phyloP scores from a whole-genome alignment of 2,797 vertebrate species.

The Premnoplex brunnescens region DNA sequence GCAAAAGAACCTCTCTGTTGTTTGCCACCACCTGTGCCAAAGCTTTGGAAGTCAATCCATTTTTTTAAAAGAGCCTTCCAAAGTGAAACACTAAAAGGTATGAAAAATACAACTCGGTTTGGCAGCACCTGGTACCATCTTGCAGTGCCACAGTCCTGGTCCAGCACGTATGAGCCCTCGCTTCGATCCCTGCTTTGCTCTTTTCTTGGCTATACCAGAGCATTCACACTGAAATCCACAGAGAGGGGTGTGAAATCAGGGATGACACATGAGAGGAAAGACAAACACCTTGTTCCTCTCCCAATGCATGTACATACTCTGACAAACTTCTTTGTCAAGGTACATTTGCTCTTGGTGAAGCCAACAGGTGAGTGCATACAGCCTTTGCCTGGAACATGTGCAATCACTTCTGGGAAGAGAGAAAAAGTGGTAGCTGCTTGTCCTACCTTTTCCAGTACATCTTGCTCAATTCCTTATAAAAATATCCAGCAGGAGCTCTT shows the following conservation, averaged over 20 bases:
- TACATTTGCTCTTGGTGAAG: background rate
- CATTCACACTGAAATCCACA: background rate
- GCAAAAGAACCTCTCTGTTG: background rate
- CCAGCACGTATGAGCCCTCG: fast-evolving
- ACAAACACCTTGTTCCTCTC: background rate
- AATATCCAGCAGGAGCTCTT: background rate
- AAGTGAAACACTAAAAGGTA: background rate
- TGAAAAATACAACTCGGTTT: background rate
- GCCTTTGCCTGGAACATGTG: background rate
- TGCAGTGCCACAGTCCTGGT: background rate
- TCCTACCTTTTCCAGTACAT: background rate
- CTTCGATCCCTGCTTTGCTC: background rate
- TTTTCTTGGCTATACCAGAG: background rate
- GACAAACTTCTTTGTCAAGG: background rate
- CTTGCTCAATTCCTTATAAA: background rate
- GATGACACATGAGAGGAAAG: background rate
- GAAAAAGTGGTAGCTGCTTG: background rate
- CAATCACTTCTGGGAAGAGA: background rate
- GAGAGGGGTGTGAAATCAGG: background rate
- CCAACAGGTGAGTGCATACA: fast-evolving
- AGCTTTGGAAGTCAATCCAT: background rate
- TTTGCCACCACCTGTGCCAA: background rate
- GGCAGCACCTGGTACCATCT: background rate
- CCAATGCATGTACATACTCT: background rate
- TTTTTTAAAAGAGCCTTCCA: background rate